phyloP scores from a whole-genome alignment of 2,888 invertebrate species.

The Phorcus lineatus region DNA sequence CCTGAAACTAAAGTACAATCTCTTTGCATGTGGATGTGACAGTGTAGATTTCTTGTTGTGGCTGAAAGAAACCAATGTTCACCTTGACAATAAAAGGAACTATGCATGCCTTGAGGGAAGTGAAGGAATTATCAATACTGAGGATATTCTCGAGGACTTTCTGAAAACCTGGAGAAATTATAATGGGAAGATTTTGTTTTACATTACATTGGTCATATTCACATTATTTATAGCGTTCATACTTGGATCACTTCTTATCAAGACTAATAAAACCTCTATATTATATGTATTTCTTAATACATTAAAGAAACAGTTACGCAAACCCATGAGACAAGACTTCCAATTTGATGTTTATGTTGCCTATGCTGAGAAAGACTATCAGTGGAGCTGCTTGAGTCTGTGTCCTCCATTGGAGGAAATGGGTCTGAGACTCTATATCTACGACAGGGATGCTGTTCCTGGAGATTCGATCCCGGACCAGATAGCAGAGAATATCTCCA shows the following conservation, averaged over 20 bases:
- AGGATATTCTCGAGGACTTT: not conserved
- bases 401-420: not conserved
- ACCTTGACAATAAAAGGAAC: not conserved
- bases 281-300: not conserved
- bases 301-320: not conserved
- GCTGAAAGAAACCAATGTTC: not conserved
- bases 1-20: not conserved
- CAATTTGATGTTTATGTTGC: not conserved
- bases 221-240: not conserved
- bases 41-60: not conserved
- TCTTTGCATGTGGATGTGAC: not conserved
- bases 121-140: not conserved
- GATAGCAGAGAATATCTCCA: not conserved
- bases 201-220: not conserved
- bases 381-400: not conserved
- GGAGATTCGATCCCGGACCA: not conserved
- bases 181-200: not conserved
- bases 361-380: not conserved
- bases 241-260: not conserved
- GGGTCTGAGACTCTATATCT: not conserved
- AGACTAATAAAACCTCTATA: not conserved
- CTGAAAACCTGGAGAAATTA: not conserved
- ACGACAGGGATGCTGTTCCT: not conserved
- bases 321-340: not conserved
- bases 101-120: not conserved